A percentile compares a stretch with the other conserved stretches of the same genome.
phyloP scores from a whole-genome alignment of 1,140 invertebrate genomes.

The Conus ventricosus region DNA sequence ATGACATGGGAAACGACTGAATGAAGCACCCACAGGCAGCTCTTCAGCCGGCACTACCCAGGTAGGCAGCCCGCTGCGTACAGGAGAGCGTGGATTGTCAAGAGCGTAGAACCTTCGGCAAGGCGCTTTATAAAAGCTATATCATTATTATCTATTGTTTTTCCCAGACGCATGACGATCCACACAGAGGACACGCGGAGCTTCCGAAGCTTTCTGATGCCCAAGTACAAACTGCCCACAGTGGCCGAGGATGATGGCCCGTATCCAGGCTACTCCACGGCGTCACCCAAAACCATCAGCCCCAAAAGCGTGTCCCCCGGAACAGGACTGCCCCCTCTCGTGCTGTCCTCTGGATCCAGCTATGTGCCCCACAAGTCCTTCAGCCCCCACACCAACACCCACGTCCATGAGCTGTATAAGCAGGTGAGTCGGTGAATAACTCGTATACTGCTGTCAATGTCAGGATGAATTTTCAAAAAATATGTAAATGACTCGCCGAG shows the following conservation, averaged over 20 bases:
- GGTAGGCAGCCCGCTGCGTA: too few relatives aligned
- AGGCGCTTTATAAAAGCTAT: too few relatives aligned
- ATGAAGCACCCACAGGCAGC: too few relatives aligned
- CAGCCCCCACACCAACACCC: slow-evolving; percentile 23
- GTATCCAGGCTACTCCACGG: background rate
- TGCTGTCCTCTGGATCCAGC: background rate
- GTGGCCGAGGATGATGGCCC: background rate
- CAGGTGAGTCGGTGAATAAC: background rate
- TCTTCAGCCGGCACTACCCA: too few relatives aligned
- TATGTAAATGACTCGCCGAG: too few relatives aligned
- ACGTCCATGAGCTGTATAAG: slow-evolving; percentile 16
- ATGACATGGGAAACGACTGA: too few relatives aligned
- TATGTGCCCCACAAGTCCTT: slow-evolving; percentile 19
- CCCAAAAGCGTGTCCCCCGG: slow-evolving; percentile 1
- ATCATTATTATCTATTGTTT: too few relatives aligned
- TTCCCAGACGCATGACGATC: background rate
- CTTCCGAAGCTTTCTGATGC: slow-evolving; percentile 8
- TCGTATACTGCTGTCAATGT: too few relatives aligned
- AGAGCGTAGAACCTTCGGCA: too few relatives aligned
- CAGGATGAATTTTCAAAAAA: too few relatives aligned
- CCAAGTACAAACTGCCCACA: background rate
- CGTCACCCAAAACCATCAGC: background rate
- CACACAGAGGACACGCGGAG: background rate
- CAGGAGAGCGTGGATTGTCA: too few relatives aligned
- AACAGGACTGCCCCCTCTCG: background rate